These are phyloP conservation scores for Drosophila tani DNA, from an alignment of 1,140 invertebrate species.

Conservation along the genomic window DNA sequence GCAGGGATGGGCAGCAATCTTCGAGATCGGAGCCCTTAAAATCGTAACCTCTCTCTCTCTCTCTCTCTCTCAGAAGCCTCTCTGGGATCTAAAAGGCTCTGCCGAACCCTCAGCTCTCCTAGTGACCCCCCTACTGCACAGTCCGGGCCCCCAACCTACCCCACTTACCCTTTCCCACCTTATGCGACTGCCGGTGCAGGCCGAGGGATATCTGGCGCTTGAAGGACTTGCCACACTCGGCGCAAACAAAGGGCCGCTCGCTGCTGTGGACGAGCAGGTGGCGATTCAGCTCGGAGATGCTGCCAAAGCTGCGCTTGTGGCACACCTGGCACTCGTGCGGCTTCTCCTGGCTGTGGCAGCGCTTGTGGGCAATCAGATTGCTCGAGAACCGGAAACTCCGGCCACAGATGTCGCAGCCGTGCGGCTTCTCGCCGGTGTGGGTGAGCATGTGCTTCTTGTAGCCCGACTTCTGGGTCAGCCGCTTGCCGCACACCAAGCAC, in stretches of 20 bases:
- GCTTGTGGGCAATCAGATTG: constrained; percentile 85
- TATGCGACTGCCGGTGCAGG: constrained; percentile 18
- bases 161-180: neutral
- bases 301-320: constrained; percentile 86
- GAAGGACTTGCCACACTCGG: constrained; percentile 23
- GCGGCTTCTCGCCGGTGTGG: constrained; percentile 70
- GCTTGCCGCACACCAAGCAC: constrained; percentile 68
- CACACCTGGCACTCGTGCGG: constrained; percentile 83
- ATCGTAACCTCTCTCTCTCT: too few species aligned
- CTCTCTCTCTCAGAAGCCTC: too few species aligned
- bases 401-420: constrained; percentile 59
- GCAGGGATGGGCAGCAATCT: neutral
- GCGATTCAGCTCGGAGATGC: constrained; percentile 42
- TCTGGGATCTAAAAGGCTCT: neutral
- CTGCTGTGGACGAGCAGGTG: constrained; percentile 52
- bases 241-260: constrained; percentile 23
- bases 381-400: constrained; percentile 68
- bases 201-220: constrained; percentile 26
- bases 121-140: too few species aligned
- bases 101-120: constrained; percentile 3
- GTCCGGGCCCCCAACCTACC: neutral
- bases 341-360: constrained; percentile 88
- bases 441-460: constrained; percentile 77
- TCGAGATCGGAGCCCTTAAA: too few species aligned
- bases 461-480: constrained; percentile 73